These are phyloP conservation scores for Gavialis gangeticus DNA, from an alignment of 2,113 vertebrate genomes.

Conservation along the genomic window DNA sequence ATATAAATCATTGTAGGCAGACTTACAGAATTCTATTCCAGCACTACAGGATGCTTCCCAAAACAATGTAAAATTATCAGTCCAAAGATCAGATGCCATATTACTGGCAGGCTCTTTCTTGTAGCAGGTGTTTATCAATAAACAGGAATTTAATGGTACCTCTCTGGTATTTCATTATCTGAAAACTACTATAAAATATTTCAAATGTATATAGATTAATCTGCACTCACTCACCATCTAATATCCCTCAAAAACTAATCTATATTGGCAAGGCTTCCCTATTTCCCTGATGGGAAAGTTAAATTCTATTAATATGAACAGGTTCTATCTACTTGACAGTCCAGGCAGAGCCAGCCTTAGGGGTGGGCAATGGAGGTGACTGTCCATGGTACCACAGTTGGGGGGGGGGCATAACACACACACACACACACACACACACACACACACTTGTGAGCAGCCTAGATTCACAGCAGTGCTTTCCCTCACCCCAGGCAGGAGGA, in stretches of 20 bases:
- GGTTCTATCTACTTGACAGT: not conserved
- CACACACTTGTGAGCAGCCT: too few species aligned
- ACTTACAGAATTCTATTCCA: conserved; percentile 13
- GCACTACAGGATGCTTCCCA: conserved; percentile 33
- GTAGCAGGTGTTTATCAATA: conserved; percentile 41
- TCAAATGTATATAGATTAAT: conserved; percentile 46
- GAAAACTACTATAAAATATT: conserved; percentile 49
- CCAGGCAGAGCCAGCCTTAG: not conserved
- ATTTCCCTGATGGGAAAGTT: not conserved
- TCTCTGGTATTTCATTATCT: conserved; percentile 28
- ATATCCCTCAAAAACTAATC: conserved; percentile 24
- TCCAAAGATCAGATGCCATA: conserved; percentile 29
- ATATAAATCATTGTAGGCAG: conserved; percentile 4
- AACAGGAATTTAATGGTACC: conserved; percentile 54
- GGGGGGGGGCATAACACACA: too few species aligned
- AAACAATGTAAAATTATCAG: conserved; percentile 14
- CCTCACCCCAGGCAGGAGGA: too few species aligned
- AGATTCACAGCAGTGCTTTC: too few species aligned
- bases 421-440: too few species aligned
- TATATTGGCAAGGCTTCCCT: not conserved
- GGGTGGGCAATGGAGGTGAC: too few species aligned
- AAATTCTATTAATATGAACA: not conserved
- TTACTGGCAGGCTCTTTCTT: conserved; percentile 36
- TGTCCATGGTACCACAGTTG: too few species aligned
- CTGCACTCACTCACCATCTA: not conserved